These are phyloP conservation scores for Chaetoderma sp. DNA, from an alignment of 2,888 invertebrate species.

Conservation along the genomic window DNA sequence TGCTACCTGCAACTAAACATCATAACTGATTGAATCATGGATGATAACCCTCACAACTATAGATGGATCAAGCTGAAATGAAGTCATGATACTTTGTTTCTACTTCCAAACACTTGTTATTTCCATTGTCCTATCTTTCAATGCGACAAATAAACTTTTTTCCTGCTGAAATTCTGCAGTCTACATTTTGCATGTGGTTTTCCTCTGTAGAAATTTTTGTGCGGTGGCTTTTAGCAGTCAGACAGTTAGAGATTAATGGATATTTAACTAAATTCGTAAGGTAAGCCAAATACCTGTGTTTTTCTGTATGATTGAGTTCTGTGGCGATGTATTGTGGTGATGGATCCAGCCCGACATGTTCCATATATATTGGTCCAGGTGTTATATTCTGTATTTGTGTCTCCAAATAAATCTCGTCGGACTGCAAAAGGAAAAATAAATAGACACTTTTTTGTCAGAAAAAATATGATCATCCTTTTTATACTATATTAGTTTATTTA, in stretches of 20 bases:
- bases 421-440: constrained; percentile 66
- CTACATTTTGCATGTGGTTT: neutral
- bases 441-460: neutral
- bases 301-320: constrained; percentile 63
- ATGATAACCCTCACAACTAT: too few species aligned
- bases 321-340: constrained; percentile 85
- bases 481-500: neutral
- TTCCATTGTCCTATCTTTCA: neutral
- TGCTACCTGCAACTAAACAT: too few species aligned
- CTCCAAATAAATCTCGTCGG: constrained; percentile 80
- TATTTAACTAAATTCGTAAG: too few species aligned
- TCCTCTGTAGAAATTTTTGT: neutral
- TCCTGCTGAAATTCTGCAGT: neutral
- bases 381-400: constrained; percentile 94
- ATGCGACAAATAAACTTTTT: neutral
- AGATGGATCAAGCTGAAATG: too few species aligned
- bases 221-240: neutral
- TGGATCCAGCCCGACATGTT: constrained; percentile 93
- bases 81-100: too few species aligned
- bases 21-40: too few species aligned
- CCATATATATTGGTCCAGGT: constrained; percentile 89
- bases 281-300: too few species aligned
- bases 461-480: neutral
- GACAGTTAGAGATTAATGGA: neutral
- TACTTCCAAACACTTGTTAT: too few species aligned